phyloP scores from a whole-genome alignment of 2,797 vertebrate genomes.

The Anniella stebbinsi region DNA sequence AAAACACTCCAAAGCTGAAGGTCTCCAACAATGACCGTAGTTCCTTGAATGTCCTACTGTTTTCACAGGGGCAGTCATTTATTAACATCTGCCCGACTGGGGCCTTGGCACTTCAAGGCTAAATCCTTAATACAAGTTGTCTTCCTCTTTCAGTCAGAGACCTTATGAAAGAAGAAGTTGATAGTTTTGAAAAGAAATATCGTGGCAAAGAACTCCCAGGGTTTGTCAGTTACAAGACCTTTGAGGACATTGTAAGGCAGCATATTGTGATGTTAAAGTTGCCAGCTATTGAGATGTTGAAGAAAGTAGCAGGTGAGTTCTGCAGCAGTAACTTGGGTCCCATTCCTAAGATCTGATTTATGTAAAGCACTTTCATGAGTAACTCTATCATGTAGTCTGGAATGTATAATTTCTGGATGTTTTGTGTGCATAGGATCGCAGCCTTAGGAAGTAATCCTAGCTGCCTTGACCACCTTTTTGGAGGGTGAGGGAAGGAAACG shows the following conservation, averaged over 20 bases:
- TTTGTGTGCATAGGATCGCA: background rate
- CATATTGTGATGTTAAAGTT: constrained; percentile 80
- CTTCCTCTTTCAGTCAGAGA: constrained; percentile 57
- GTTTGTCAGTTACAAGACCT: constrained; percentile 86
- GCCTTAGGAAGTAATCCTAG: background rate
- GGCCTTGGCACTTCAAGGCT: background rate
- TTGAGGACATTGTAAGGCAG: constrained; percentile 80
- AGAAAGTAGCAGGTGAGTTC: constrained; percentile 73
- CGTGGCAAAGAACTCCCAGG: constrained; percentile 85
- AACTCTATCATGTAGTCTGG: background rate
- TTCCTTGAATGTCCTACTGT: background rate
- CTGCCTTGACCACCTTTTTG: no score
- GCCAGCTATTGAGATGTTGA: constrained; percentile 79
- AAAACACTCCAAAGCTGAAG: background rate
- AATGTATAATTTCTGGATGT: background rate
- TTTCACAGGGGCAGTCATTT: background rate
- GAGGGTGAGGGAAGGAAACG: no score
- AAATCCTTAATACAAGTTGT: background rate
- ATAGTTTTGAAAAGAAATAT: constrained; percentile 77
- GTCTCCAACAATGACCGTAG: background rate
- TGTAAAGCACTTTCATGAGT: background rate
- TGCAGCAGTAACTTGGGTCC: background rate
- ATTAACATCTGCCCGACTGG: background rate
- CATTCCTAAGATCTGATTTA: background rate
- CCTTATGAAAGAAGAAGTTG: constrained; percentile 57